These are phyloP conservation scores for Spodoptera exigua DNA, from an alignment of 2,888 invertebrate genomes.

Conservation along the genomic window DNA sequence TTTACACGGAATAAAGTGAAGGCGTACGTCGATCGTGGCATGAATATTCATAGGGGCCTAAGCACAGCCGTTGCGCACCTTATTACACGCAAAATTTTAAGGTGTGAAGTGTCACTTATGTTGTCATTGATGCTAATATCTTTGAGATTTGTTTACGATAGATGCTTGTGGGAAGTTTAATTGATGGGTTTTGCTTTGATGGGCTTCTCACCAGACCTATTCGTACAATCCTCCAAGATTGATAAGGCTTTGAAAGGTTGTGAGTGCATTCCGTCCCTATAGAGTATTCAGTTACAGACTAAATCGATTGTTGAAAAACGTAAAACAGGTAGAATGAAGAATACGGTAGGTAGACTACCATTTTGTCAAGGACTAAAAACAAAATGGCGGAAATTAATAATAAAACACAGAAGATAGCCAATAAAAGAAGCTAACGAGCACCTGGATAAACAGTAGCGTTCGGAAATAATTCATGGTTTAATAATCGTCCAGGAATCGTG, in stretches of 20 bases:
- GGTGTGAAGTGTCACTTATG: conserved; percentile 53
- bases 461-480: conserved; percentile 50
- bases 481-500: conserved; percentile 54
- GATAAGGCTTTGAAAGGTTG: too few relatives aligned
- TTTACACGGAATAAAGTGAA: conserved; percentile 81
- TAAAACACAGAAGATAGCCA: conserved; percentile 2
- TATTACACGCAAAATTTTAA: conserved; percentile 58
- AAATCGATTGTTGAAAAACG: too few relatives aligned
- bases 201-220: too few relatives aligned
- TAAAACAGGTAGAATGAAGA: too few relatives aligned
- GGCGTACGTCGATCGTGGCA: conserved; percentile 78
- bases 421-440: conserved; percentile 19
- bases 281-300: too few relatives aligned
- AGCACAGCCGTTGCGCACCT: conserved; percentile 50
- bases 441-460: conserved; percentile 33
- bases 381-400: not conserved
- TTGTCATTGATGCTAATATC: conserved; percentile 26
- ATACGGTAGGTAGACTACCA: too few relatives aligned
- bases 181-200: too few relatives aligned
- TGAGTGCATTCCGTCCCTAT: too few relatives aligned
- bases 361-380: too few relatives aligned
- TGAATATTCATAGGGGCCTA: conserved; percentile 80
- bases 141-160: conserved; percentile 1
- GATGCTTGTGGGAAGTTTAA: too few relatives aligned
- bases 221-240: too few relatives aligned